Percentiles rank a stretch among this genome's conserved stretches.
Conservation (phyloP, 2,797 vertebrate species). For the Alauda arvensis region DNA sequence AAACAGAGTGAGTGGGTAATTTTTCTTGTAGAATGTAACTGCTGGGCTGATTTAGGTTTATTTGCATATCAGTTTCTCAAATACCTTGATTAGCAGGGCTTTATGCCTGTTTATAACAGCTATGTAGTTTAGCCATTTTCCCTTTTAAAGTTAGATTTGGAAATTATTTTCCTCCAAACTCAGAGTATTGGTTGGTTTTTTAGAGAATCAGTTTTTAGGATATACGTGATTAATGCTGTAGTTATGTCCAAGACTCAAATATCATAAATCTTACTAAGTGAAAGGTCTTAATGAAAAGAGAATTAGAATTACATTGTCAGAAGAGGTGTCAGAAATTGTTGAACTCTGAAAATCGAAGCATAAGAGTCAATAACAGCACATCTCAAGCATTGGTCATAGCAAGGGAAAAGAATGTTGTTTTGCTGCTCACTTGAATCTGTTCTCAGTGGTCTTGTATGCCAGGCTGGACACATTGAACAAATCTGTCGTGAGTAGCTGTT, state of each 20-base stretch:
- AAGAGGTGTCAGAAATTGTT: background rate
- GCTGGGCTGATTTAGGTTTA: background rate
- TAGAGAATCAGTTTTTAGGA: background rate
- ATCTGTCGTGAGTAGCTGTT: background rate
- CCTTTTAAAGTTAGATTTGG: background rate
- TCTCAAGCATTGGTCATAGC: background rate
- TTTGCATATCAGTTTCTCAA: background rate
- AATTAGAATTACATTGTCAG: background rate
- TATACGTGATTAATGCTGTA: background rate
- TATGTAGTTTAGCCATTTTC: background rate
- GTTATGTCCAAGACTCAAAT: background rate
- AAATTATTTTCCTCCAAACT: background rate
- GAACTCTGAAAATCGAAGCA: background rate
- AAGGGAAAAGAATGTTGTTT: background rate
- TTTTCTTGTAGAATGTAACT: background rate
- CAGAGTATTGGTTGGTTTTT: background rate
- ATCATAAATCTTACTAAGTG: background rate
- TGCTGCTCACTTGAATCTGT: background rate
- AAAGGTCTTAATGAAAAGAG: background rate
- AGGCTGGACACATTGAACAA: background rate
- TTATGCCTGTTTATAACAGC: background rate
- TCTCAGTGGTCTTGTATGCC: fast-evolving
- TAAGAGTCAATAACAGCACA: background rate
- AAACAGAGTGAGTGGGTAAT: background rate
- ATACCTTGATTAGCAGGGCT: background rate